Evolutionary conservation across 2,797 vertebrate genomes (phyloP).

Genomic region (Rhadinocentrus ornatus): DNA sequence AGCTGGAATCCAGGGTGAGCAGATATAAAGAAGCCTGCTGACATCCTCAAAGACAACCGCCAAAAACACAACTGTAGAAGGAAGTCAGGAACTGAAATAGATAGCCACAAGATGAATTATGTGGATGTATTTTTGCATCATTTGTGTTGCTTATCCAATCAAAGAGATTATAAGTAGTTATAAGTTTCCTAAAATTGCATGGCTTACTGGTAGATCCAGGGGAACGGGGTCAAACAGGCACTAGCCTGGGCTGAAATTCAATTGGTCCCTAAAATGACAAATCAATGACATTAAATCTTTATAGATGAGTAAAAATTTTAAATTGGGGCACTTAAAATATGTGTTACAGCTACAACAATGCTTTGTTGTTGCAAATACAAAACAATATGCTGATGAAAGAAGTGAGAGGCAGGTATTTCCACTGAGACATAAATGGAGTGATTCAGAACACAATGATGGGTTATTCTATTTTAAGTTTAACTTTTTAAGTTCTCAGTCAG

Average conservation of each 20-base stretch:
- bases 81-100: constrained; percentile 6
- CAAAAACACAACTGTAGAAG: background rate
- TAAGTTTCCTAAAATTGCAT: too few species aligned
- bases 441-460: background rate
- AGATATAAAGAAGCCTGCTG: constrained; percentile 40
- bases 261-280: background rate
- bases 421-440: too few species aligned
- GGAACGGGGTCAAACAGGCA: too few species aligned
- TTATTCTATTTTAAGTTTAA: too few species aligned
- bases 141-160: background rate
- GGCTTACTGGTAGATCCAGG: too few species aligned
- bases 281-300: too few species aligned
- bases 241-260: too few species aligned
- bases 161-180: background rate
- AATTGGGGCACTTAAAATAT: too few species aligned
- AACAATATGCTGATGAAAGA: too few species aligned
- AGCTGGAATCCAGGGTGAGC: constrained; percentile 51
- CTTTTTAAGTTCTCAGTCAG: too few species aligned
- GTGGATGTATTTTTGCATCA: background rate
- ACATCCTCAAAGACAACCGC: constrained; percentile 44
- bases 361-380: background rate
- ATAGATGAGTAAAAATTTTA: too few species aligned
- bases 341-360: background rate
- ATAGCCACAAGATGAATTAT: constrained; percentile 14
- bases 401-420: too few species aligned